phyloP scores from a whole-genome alignment of 2,113 vertebrate species.

The Actinemys pallida region DNA sequence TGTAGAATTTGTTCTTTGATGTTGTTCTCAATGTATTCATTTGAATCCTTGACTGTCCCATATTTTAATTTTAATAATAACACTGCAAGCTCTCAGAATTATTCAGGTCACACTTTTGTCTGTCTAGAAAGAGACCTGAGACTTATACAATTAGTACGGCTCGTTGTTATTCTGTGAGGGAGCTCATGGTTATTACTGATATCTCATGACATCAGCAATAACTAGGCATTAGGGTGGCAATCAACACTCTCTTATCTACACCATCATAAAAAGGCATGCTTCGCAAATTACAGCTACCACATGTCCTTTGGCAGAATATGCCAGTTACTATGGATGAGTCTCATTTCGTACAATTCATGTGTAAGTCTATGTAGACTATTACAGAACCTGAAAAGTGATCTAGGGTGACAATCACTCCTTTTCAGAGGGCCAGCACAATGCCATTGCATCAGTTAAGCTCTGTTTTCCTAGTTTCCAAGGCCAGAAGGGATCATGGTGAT shows the following conservation, averaged over 20 bases:
- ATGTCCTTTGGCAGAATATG: background rate
- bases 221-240: background rate
- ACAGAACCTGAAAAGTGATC: background rate
- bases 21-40: constrained; percentile 34
- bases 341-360: background rate
- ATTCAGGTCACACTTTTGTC: background rate
- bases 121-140: constrained; percentile 19
- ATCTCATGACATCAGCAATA: background rate
- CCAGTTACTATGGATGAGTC: background rate
- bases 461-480: background rate
- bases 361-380: background rate
- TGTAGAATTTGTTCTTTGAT: constrained; percentile 42
- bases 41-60: constrained; percentile 13
- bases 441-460: background rate
- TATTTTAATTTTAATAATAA: constrained; percentile 37
- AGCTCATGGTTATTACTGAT: background rate
- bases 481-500: background rate
- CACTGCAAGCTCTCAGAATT: background rate
- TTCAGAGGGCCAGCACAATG: background rate
- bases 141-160: constrained; percentile 28
- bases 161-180: constrained; percentile 39
- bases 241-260: background rate
- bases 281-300: rapidly evolving
- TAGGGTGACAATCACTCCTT: background rate
- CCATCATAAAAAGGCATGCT: background rate